A percentile compares a stretch with the other conserved stretches of the same genome.
phyloP scores from a whole-genome alignment of 2,888 invertebrate species.

The Morpho deidamia region DNA sequence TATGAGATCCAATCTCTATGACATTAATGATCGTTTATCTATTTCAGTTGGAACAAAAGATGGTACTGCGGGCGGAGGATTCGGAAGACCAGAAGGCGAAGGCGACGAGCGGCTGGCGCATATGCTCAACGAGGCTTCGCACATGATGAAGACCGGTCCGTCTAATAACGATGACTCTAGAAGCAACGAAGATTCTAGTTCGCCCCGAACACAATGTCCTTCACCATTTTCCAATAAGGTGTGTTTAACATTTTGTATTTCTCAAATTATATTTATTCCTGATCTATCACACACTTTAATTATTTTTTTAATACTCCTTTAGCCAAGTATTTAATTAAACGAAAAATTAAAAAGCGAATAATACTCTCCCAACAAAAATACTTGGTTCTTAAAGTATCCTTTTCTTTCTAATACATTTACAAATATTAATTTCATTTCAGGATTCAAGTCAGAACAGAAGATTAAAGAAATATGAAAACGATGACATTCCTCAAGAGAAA shows the following conservation, averaged over 20 bases:
- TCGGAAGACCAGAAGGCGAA: slow-evolving; percentile 85
- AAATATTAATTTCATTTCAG: slow-evolving; percentile 35
- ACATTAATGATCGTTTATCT: slow-evolving; percentile 6
- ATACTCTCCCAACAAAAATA: too few relatives aligned
- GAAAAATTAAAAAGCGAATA: too few relatives aligned
- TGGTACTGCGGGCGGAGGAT: slow-evolving; percentile 85
- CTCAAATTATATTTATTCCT: too few relatives aligned
- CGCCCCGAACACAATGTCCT: slow-evolving; percentile 85
- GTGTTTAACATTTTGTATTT: slow-evolving; percentile 4
- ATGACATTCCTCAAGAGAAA: slow-evolving; percentile 97
- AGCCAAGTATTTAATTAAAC: too few relatives aligned
- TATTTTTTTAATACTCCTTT: too few relatives aligned
- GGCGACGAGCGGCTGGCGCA: slow-evolving; percentile 96
- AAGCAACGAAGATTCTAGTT: slow-evolving; percentile 90
- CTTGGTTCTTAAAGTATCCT: not conserved
- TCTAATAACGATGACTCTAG: slow-evolving; percentile 79
- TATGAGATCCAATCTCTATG: too few relatives aligned
- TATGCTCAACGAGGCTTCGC: slow-evolving; percentile 95
- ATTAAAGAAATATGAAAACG: slow-evolving; percentile 92
- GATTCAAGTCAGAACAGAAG: slow-evolving; percentile 85
- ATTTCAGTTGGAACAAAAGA: slow-evolving; percentile 86
- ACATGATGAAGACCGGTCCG: slow-evolving; percentile 86
- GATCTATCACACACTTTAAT: too few relatives aligned
- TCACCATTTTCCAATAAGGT: slow-evolving; percentile 89
- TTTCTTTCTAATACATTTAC: not conserved